phyloP scores from a whole-genome alignment of 2,888 invertebrate genomes.

The Cremastobaeus sp. region DNA sequence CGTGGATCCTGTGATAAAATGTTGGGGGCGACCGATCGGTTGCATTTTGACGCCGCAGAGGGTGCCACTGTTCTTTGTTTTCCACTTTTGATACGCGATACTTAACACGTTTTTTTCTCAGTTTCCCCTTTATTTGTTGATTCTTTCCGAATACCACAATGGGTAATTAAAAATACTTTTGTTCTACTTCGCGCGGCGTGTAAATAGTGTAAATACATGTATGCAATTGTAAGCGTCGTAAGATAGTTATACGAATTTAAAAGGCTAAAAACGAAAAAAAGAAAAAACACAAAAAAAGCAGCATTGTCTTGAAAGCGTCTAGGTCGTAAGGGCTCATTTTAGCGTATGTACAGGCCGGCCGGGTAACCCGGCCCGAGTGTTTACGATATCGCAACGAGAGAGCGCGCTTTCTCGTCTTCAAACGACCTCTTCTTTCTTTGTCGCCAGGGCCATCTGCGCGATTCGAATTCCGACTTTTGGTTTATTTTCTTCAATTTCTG shows the following conservation, averaged over 20 bases:
- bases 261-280: constrained; percentile 13
- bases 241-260: constrained; percentile 69
- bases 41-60: constrained; percentile 52
- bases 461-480: constrained; percentile 1
- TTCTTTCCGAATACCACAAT: neutral
- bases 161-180: constrained; percentile 2
- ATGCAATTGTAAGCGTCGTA: constrained; percentile 68
- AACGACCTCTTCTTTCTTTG: neutral
- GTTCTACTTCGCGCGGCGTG: constrained; percentile 65
- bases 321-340: constrained; percentile 70
- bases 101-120: constrained; percentile 26
- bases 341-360: constrained; percentile 74
- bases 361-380: constrained; percentile 71
- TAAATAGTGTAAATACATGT: constrained; percentile 76
- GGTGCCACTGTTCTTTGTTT: constrained; percentile 45
- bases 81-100: constrained; percentile 56
- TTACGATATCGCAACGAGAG: constrained; percentile 51
- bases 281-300: constrained; percentile 61
- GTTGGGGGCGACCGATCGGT: constrained; percentile 50
- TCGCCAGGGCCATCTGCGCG: constrained; percentile 8
- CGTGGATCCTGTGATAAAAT: constrained; percentile 60
- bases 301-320: constrained; percentile 73
- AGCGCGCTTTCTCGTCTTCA: constrained; percentile 5
- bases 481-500: constrained; percentile 2
- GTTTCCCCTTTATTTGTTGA: neutral